Evolutionary conservation across 2,113 vertebrate species (phyloP).

Genomic region (Rhabdornis inornatus): DNA sequence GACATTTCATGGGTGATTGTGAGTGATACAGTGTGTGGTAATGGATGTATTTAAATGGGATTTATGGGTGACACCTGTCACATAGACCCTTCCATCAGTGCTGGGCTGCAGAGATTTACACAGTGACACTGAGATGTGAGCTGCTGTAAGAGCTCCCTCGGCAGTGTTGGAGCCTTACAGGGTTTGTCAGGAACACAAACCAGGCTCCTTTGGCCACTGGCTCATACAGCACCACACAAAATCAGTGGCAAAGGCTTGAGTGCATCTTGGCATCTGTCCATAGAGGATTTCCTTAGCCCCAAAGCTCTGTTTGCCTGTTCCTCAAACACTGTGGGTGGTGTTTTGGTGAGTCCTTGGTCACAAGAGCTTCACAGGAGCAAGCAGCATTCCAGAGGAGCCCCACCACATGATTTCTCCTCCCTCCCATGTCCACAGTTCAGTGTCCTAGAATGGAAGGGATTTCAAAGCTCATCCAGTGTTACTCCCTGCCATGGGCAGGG

Average conservation of each 20-base stretch:
- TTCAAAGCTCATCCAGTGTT: rapidly evolving
- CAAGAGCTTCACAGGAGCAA: background rate
- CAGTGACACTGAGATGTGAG: constrained; percentile 5
- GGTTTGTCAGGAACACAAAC: background rate
- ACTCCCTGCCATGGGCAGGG: background rate
- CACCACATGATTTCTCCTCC: background rate
- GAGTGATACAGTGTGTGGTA: constrained; percentile 45
- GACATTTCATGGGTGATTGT: constrained; percentile 48
- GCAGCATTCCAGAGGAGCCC: background rate
- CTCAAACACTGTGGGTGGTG: background rate
- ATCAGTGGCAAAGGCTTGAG: background rate
- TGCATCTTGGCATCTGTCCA: background rate
- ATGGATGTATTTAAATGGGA: constrained; percentile 46
- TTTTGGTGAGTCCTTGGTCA: background rate
- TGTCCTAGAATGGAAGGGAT: background rate
- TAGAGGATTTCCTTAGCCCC: background rate
- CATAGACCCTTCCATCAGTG: constrained; percentile 25
- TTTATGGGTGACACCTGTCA: constrained; percentile 66
- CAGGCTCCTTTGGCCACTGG: background rate
- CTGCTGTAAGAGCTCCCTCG: background rate
- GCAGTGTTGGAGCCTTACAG: background rate
- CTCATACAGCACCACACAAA: background rate
- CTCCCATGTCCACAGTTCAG: background rate
- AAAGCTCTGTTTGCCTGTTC: background rate
- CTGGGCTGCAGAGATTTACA: constrained; percentile 53